Evolutionary conservation across 92 coral and sea anemone species (phyloP), one percentile per base, ranked within the genome.

Genomic region (Anthopleura xanthogrammica): DNA sequence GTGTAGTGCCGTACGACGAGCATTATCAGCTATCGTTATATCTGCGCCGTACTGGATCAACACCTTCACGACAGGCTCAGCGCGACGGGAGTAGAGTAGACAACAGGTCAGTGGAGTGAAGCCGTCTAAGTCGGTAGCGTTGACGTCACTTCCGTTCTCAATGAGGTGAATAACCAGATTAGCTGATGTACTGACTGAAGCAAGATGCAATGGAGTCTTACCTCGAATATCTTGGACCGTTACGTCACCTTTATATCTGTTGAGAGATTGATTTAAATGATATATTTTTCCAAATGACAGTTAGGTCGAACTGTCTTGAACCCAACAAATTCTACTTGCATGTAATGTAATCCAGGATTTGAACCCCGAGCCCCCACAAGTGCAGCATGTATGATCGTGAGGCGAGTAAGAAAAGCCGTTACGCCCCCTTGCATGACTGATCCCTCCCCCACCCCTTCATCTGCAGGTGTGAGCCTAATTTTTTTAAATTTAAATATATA

Each of bases 181-280:
- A 12, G 86, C 80, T 14, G 93, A 91, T 0, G 89, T 86, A 50
- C 92, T 82, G 57, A 91, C 86, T 12, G 91, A 88, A 29, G 97
- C 97, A 81, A 93, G 60, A 70, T 93, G 97, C 3, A 93, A 85
- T 73, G 91, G 86, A 7, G 97, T 91, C 70, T 93, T 90, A 13
- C 92, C 94, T 58, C 86, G 84, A 60, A 83, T 72, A 70, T 93
- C 97, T 52, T 60, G 86, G 13, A 86, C 84, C 16, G 77, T 83
- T 1, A 92, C 86, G 77, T 91, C 88, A 52, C 92, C 83, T 11
- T 90, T 90, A 71, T 79, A 90, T 77, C 88, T 82, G 60, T 78
- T 78, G 79, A 80, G 14, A 77, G 20, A 50, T 5, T 20, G 36
- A 62, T 20, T 3, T n/a, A 29, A 29, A 29, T 29, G 0, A 29